phyloP scores from a whole-genome alignment of 2,797 vertebrate species.

The Myotis findleyi region DNA sequence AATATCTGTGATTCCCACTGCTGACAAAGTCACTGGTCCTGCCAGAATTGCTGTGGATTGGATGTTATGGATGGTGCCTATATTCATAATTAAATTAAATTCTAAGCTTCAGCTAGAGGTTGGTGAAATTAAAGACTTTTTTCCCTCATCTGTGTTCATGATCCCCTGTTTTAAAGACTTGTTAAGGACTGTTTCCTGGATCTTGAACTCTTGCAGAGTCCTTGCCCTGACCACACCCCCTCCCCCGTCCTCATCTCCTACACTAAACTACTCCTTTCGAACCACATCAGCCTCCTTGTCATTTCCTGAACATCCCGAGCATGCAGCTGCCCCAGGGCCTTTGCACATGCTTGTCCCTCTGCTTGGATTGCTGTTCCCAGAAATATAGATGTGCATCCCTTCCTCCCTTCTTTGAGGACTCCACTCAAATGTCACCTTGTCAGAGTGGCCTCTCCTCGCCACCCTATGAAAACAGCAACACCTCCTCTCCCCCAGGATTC shows the following conservation, averaged over 20 bases:
- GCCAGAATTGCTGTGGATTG: neutral
- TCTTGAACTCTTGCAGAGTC: neutral
- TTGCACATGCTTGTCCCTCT: neutral
- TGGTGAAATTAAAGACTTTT: constrained; percentile 21
- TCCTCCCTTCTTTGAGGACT: neutral
- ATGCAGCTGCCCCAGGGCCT: neutral
- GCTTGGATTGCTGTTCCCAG: neutral
- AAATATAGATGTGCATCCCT: neutral
- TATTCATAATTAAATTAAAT: constrained; percentile 41
- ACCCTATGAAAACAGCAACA: neutral
- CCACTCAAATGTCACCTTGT: neutral
- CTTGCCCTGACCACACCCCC: neutral
- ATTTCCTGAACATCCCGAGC: neutral
- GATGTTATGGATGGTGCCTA: neutral
- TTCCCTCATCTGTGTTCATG: neutral
- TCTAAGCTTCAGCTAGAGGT: neutral
- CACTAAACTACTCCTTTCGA: neutral
- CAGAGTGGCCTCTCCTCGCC: neutral
- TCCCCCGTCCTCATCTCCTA: neutral
- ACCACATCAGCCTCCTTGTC: neutral
- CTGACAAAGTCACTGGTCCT: constrained; percentile 61
- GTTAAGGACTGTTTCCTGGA: neutral
- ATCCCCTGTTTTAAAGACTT: neutral
- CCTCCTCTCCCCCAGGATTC: too few species aligned
- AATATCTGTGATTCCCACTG: constrained; percentile 61